Conservation (phyloP, 2,888 invertebrate species). For the Protonemura montana region DNA sequence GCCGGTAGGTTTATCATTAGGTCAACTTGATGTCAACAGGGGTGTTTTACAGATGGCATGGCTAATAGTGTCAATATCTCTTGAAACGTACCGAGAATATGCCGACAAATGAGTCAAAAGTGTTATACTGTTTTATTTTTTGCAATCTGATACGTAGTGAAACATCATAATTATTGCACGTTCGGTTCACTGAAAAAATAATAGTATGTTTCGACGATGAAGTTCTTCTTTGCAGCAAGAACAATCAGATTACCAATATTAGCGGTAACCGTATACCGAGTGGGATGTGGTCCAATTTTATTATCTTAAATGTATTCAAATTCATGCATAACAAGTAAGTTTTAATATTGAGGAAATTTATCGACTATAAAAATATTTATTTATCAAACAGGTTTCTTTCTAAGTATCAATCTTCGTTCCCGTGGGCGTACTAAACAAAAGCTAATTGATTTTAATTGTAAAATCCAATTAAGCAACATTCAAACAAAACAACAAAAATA, state of each 20-base stretch:
- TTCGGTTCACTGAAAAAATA: background rate
- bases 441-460: constrained; percentile 12
- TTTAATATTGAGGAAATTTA: constrained; percentile 3
- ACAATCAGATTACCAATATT: background rate
- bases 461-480: background rate
- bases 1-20: background rate
- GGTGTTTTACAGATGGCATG: background rate
- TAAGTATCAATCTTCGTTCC: background rate
- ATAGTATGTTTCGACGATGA: background rate
- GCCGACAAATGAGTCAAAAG: background rate
- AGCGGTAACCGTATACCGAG: background rate
- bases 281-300: constrained; percentile 12
- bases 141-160: background rate
- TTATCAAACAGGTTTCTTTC: background rate
- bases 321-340: background rate
- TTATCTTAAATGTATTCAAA: background rate
- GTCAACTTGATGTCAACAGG: background rate
- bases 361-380: background rate
- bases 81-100: background rate
- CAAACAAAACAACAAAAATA: background rate
- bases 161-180: background rate
- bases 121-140: background rate
- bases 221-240: background rate
- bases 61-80: background rate
- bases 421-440: background rate